Percentiles rank a stretch among this genome's conserved stretches.
These are phyloP conservation scores for Chiloscyllium punctatum DNA, from an alignment of 2,797 vertebrate genomes.

Conservation along the genomic window DNA sequence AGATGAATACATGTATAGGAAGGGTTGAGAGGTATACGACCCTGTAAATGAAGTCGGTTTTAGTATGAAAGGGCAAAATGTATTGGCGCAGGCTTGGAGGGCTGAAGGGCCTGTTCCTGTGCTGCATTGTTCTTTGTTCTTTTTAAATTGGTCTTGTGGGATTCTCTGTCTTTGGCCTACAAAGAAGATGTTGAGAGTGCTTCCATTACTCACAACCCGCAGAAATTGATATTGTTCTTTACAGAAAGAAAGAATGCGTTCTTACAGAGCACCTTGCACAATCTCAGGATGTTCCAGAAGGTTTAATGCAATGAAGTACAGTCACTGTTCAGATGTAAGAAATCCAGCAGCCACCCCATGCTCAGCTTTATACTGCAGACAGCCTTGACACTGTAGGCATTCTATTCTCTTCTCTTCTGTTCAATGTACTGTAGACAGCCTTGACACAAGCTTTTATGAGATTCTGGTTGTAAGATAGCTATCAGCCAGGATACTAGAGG, in stretches of 20 bases:
- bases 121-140: not conserved
- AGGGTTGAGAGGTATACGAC: too few relatives aligned
- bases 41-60: too few relatives aligned
- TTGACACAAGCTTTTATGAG: not conserved
- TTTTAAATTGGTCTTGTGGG: not conserved
- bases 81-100: too few relatives aligned
- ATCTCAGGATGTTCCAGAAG: not conserved
- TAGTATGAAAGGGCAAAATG: too few relatives aligned
- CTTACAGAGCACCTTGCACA: not conserved
- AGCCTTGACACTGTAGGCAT: not conserved
- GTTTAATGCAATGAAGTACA: not conserved
- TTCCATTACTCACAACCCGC: not conserved
- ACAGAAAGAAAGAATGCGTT: not conserved
- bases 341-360: not conserved
- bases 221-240: not conserved
- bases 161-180: not conserved
- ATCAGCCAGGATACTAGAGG: not conserved
- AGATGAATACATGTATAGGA: too few relatives aligned
- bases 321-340: not conserved
- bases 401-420: too few relatives aligned
- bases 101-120: too few relatives aligned
- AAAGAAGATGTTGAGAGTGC: not conserved
- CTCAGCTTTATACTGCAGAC: not conserved
- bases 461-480: not conserved
- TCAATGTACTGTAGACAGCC: not conserved